These are phyloP conservation scores for Meteorus colon DNA, from an alignment of 2,888 invertebrate genomes.

Conservation along the genomic window DNA sequence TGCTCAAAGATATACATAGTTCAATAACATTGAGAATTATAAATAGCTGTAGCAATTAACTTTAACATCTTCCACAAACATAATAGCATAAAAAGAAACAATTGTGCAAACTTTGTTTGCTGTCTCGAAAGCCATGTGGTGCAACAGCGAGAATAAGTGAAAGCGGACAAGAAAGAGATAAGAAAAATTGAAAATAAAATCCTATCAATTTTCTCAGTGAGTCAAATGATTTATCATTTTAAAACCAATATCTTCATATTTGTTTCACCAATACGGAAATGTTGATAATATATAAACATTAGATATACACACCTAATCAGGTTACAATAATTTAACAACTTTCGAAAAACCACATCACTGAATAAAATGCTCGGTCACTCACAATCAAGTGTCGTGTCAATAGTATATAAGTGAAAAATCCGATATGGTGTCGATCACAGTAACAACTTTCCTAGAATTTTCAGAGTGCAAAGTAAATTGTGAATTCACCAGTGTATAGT, in stretches of 20 bases:
- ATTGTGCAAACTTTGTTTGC: conserved; percentile 8
- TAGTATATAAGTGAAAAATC: not conserved
- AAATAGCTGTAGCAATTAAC: conserved; percentile 4
- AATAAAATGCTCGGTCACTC: too few relatives aligned
- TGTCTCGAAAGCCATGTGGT: not conserved
- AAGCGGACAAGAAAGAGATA: not conserved
- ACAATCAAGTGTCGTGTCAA: not conserved
- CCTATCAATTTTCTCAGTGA: not conserved
- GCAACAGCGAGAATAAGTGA: not conserved
- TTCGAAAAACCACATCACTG: not conserved
- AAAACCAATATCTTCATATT: not conserved
- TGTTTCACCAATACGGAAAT: not conserved
- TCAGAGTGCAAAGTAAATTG: not conserved
- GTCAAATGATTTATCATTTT: not conserved
- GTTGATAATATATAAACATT: not conserved
- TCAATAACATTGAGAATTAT: not conserved
- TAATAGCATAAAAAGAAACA: not conserved
- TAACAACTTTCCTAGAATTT: not conserved
- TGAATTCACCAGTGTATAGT: not conserved
- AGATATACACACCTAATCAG: not conserved
- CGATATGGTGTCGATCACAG: not conserved
- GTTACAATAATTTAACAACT: not conserved
- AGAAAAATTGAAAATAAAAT: not conserved
- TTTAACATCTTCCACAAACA: not conserved
- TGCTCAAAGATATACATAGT: not conserved